Base-by-base conservation (phyloP, 1,140 invertebrate genomes). In the Atta colombica region DNA sequence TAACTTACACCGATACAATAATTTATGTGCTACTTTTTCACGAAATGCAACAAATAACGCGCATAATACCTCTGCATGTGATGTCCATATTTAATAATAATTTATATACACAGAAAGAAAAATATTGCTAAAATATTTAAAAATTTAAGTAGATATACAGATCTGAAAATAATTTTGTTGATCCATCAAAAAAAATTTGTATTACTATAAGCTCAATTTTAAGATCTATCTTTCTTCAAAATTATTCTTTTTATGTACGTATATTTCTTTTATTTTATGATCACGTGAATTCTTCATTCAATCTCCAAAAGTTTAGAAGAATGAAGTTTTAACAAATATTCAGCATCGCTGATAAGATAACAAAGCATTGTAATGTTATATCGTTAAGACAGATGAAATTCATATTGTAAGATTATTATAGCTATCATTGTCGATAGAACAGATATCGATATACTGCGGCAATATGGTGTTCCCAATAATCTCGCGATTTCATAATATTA, bases 331-430 rank as follows among this genome's bases (percentile, higher is more conserved):
- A 55, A 21, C 3, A 28, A 28, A 5, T 0, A 10, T 69, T 81
- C 51, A 14, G 45, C 28, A 28, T 81, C n/a, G 31, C 71, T 61
- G 87, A 86, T 78, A 86, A 86, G 49, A 35, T 25, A 88, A 81
- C 39, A 77, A 65, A 68, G 75, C 71, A 60, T n/a, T 49, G 49
- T 58, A 25, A 71, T 87, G 55, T 81, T 58, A 53, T 35, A 53
- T 39, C 18, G 16, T 63, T 72, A 65, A 51, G 65, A 60, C 49
- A 25, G 21, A 65, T 53, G 81, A 53, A 66, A 80, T 66, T 25
- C n/a, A 81, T 7, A 81, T 77, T 72, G 77, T 72, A 49, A 51
- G 53, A 72, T n/a, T 45, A 49, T 53, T 77, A 65, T 53, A 53
- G 63, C 25, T 35, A n/a, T 16, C 4, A 1, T 28, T 74, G 5